These are phyloP conservation scores for Channa argus DNA, from an alignment of 2,113 vertebrate genomes.

Conservation along the genomic window DNA sequence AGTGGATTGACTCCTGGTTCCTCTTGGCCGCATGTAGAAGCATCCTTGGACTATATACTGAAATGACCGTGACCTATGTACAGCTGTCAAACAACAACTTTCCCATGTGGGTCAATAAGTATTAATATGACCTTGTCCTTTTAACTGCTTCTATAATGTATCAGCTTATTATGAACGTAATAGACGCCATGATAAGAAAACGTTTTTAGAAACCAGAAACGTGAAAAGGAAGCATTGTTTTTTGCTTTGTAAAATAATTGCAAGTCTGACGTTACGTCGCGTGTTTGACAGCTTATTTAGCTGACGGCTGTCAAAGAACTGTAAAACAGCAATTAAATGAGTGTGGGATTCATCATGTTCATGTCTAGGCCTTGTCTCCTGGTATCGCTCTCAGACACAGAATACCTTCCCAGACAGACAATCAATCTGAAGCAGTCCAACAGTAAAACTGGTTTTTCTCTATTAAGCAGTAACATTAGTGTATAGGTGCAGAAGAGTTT, in stretches of 20 bases:
- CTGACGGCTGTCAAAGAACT: slow-evolving; percentile 70
- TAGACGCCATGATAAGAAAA: slow-evolving; percentile 7
- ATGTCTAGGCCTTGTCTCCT: slow-evolving; percentile 57
- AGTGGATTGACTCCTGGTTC: no score
- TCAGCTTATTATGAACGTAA: background rate
- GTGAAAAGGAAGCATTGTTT: slow-evolving; percentile 4
- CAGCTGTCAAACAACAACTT: no score
- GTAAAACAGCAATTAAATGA: slow-evolving; percentile 74
- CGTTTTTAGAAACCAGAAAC: background rate
- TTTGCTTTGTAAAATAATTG: slow-evolving; percentile 54
- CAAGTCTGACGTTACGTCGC: slow-evolving; percentile 29
- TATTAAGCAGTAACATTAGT: slow-evolving; percentile 38
- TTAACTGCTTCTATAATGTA: background rate
- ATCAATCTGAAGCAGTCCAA: slow-evolving; percentile 49
- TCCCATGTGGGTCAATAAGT: background rate
- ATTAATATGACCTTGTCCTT: background rate
- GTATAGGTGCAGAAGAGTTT: slow-evolving; percentile 5
- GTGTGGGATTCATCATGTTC: slow-evolving; percentile 65
- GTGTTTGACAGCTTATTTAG: slow-evolving; percentile 72
- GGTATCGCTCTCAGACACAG: slow-evolving; percentile 61
- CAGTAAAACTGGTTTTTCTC: slow-evolving; percentile 36
- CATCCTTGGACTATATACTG: no score
- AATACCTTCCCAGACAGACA: slow-evolving; percentile 50
- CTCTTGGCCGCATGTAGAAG: no score
- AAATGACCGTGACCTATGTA: no score